Evolutionary conservation across 2,888 invertebrate genomes (phyloP), one percentile per base, ranked within the genome.

Genomic region (Epistrophe eligans): DNA sequence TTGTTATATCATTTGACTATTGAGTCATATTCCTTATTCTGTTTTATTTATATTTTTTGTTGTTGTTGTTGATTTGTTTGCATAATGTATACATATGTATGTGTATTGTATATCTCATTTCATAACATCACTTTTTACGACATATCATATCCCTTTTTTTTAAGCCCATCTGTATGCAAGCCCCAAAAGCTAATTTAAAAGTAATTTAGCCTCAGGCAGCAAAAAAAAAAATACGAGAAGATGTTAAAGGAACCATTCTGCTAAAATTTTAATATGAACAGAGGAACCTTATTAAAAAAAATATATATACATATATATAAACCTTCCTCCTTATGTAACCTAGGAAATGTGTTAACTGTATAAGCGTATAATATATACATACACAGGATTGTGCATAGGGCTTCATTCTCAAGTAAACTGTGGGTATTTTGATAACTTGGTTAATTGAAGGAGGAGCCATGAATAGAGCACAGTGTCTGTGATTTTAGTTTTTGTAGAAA

Each of bases 181-280:
- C 43, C 71, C 77, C 38, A 19, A 70, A 77, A 74, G 74, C 79
- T 87, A 83, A 83, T 87, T 76, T 83, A 57, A 60, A 76, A 83
- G 79, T 83, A 79, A 87, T 87, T 87, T 83, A 79, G 83, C 70
- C 82, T 82, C 64, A 77, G 77, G 58, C 82, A 71, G 66, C 66
- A 71, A 38, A 40, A 60, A 66, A 13, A 66, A 74, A 62, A 52
- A 60, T 15, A 13, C 15, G 43, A 24, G 8, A 66, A 60, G 11
- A 38, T 38, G 17, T 38, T 35, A 60, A 60, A 60, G 38, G 60
- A 60, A 60, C 19, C 13, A 40, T 60, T 60, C 38, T 66, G 19
- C 8, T 70, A 55, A 52, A 38, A 55, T 70, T 52, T 70, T 70
- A 40, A 48, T 70, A 55, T 40, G 24, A 35, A 40, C 52, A 50